Base-by-base conservation (phyloP, 2,113 vertebrate genomes). In the Columbina picui region DNA sequence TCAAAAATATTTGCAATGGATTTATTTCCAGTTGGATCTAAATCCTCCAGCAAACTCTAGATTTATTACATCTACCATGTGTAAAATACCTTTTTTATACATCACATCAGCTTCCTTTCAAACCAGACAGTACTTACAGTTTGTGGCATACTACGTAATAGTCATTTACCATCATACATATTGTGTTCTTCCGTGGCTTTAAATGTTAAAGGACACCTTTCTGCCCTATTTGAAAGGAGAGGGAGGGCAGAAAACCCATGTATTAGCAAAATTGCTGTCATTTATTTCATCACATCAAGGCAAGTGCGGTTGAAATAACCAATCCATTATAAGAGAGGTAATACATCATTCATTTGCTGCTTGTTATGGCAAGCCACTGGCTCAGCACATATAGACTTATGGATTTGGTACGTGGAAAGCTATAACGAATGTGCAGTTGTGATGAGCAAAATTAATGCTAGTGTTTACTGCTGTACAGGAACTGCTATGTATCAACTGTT, bases 231-330 rank as follows among this genome's bases (percentile, higher is more conserved):
- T 83, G 61, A 76, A 85, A 78, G 84, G 59, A 73, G 75, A 26
- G 17, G 25, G 36, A 68, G 85, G 90, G 83, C 67, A 91, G 77
- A 94, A 95, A 94, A 63, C 49, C 65, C 77, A 79, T 90, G 92
- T 97, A 93, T 97, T 96, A 95, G 88, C 84, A 85, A 94, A 97
- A 96, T 74, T 90, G 89, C 92, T 94, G 84, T 92, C 78, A 96
- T 96, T 96, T 95, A 85, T 94, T 97, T 91, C 73, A 90, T 87
- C 69, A 73, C 88, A 77, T 94, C 93, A 83, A 91, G 67, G 59
- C 80, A 71, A 93, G 70, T 70, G 36, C 25, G 39, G 89, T n/a
- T 84, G 93, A 91, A 89, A 82, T 87, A 94, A 87, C 77, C 90
- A 91, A 87, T 95, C 92, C 87, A 65, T 86, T 94, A 84, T 15